A percentile compares a stretch with the other conserved stretches of the same genome.
phyloP scores from a whole-genome alignment of 2,113 vertebrate genomes.

The Bos javanicus region DNA sequence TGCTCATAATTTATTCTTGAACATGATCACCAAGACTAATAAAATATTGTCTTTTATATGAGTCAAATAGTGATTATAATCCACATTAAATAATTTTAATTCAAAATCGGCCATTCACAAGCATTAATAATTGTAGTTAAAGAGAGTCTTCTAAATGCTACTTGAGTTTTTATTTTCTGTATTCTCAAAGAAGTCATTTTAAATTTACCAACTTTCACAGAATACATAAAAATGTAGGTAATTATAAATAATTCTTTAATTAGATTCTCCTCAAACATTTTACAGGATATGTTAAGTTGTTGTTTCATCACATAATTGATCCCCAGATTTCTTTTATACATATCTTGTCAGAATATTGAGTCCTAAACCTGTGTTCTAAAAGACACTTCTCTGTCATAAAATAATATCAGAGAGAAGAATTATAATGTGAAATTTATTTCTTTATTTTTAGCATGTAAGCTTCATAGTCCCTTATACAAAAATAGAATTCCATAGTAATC shows the following conservation, averaged over 20 bases:
- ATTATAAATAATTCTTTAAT: slow-evolving; percentile 32
- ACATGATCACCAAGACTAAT: neutral
- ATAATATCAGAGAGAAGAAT: neutral
- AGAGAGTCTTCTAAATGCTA: neutral
- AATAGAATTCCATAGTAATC: neutral
- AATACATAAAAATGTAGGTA: neutral
- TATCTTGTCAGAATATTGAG: neutral
- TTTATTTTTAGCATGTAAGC: neutral
- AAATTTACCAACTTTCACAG: neutral
- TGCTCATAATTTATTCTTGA: neutral
- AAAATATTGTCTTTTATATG: neutral
- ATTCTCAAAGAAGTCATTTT: slow-evolving; percentile 9
- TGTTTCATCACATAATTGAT: neutral
- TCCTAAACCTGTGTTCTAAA: slow-evolving; percentile 14
- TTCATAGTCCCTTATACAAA: neutral
- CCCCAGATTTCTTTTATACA: neutral
- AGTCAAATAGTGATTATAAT: neutral
- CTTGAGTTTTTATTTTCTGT: neutral
- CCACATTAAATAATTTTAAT: neutral
- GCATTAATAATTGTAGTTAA: neutral
- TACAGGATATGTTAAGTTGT: neutral
- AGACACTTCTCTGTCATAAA: neutral
- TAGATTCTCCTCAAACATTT: neutral
- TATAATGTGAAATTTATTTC: neutral
- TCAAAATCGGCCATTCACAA: neutral